phyloP scores from a whole-genome alignment of 2,888 invertebrate species.

The Erebia ligea region DNA sequence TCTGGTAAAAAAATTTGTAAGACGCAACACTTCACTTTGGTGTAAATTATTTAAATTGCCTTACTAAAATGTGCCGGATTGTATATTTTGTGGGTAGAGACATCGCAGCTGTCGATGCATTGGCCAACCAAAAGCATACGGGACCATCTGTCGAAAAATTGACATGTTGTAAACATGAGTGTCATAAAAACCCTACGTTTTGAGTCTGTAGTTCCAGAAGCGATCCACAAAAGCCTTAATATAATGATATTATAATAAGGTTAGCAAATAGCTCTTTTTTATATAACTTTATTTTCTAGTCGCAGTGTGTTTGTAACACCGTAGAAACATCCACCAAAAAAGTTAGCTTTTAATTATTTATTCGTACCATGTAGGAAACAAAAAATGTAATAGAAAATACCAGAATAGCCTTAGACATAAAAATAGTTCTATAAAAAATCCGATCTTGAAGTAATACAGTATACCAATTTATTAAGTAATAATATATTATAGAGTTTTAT shows the following conservation, averaged over 20 bases:
- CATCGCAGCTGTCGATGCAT: constrained; percentile 34
- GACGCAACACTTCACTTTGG: not conserved
- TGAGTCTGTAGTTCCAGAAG: constrained; percentile 1
- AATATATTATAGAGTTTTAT: too few relatives aligned
- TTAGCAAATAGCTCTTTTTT: too few relatives aligned
- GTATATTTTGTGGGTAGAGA: constrained; percentile 27
- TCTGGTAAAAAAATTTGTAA: not conserved
- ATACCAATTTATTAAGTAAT: too few relatives aligned
- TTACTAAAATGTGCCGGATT: constrained; percentile 6
- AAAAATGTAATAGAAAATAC: too few relatives aligned
- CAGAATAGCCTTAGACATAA: too few relatives aligned
- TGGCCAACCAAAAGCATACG: constrained; percentile 29
- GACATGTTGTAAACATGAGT: constrained; percentile 24
- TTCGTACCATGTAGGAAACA: too few relatives aligned
- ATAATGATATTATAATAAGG: not conserved
- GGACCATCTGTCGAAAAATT: constrained; percentile 33
- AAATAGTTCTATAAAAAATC: too few relatives aligned
- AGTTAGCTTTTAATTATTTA: too few relatives aligned
- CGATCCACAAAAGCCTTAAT: not conserved
- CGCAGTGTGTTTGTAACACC: too few relatives aligned
- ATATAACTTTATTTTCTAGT: too few relatives aligned
- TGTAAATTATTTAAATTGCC: constrained; percentile 16
- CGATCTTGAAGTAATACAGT: too few relatives aligned
- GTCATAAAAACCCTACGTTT: constrained; percentile 21
- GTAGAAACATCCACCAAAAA: too few relatives aligned